phyloP scores from a whole-genome alignment of 2,888 invertebrate species.

The Ceraclea dissimilis region DNA sequence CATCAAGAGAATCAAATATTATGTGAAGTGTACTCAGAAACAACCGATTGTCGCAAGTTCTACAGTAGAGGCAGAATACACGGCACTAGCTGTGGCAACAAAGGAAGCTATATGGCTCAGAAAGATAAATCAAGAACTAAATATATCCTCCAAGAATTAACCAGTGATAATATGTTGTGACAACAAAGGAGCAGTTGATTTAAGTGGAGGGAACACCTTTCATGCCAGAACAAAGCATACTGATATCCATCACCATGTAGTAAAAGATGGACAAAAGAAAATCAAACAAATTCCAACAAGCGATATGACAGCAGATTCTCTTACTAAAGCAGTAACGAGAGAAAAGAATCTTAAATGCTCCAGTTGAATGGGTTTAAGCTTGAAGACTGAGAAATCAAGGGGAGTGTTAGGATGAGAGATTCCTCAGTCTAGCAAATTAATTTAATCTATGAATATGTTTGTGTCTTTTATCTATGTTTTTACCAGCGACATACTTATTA shows the following conservation, averaged over 20 bases:
- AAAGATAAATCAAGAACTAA: not conserved
- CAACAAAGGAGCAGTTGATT: not conserved
- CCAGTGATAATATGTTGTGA: not conserved
- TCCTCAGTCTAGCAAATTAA: not conserved
- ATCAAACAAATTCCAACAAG: not conserved
- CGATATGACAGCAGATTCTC: not conserved
- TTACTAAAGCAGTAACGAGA: not conserved
- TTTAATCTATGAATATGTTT: not conserved
- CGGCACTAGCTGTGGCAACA: not conserved
- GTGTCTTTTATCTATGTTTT: no score
- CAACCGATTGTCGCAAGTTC: constrained; percentile 27
- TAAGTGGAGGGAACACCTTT: not conserved
- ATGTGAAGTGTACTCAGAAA: not conserved
- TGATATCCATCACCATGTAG: not conserved
- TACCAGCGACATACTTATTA: no score
- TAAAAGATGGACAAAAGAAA: not conserved
- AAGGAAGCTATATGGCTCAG: not conserved
- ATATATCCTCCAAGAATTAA: not conserved
- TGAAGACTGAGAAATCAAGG: not conserved
- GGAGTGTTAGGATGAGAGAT: not conserved
- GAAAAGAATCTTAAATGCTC: not conserved
- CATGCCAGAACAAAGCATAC: not conserved
- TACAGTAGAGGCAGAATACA: not conserved
- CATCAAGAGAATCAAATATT: no score
- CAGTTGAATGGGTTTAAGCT: not conserved